Base-by-base conservation (phyloP, 2,888 invertebrate genomes). In the Diaperis boleti region DNA sequence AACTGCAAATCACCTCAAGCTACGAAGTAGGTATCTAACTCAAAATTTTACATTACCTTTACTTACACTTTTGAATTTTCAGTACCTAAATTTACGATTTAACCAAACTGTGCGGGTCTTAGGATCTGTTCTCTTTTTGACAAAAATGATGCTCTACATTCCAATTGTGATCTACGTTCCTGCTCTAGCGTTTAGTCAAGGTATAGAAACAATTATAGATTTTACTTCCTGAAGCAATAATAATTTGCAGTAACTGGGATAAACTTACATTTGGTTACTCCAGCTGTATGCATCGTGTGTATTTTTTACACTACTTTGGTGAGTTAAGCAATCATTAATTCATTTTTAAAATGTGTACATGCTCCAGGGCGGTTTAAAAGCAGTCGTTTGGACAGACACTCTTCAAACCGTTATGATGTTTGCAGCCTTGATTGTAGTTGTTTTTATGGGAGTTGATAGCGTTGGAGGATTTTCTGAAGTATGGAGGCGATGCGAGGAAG, bases 261-360 rank as follows among this genome's bases (percentile, higher is more conserved):
- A 62, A 88, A 91, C 72, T 83, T 94, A 20, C 93, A 94, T 82
- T 82, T 91, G 67, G 89, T 93, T 18, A 90, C 93, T 7, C 88
- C 91, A 0, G 85, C 92, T 15, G 92, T 94, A 1, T 93, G 93
- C 79, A 81, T 91, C 29, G 92, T 94, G n/a, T 94, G 94, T 82
- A 95, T 94, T 69, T 94, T 96, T 82, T 96, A 96, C 81, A 96
- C 96, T 0, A 92, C 94, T 63, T 79, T 94, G 79, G 94, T 93
- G 83, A 89, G 90, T 68, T 65, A 17, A 15, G 10, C 29, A 17
- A n/a, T n/a, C n/a, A n/a, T n/a, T 47, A 20, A 26, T 20, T 52
- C 47, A 50, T 41, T 59, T 35, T 52, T 45, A 14, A 26, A 8
- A 2, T 2, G n/a, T 8, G 8, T 6, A 26, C 6, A 3, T 33